phyloP scores from a whole-genome alignment of 1,140 invertebrate genomes.

The Globodera ellingtonae region DNA sequence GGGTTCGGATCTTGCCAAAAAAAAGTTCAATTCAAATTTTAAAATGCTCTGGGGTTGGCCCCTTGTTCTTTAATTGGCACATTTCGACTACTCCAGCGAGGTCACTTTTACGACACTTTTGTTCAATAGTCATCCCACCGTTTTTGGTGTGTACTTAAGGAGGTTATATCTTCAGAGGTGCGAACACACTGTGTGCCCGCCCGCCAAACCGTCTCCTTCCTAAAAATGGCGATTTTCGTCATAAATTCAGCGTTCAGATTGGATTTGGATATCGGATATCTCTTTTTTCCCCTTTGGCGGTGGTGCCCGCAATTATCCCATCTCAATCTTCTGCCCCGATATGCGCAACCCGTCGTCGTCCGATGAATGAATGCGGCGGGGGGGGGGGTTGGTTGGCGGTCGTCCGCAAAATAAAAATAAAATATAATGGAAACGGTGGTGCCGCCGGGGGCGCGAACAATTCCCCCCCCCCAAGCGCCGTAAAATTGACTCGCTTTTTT shows the following conservation, averaged over 20 bases:
- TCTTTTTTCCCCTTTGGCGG: background rate
- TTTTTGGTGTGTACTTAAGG: background rate
- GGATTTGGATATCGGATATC: background rate
- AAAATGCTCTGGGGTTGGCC: no score
- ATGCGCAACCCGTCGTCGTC: background rate
- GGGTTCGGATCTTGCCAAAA: no score
- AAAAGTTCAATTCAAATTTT: no score
- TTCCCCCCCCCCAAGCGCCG: background rate
- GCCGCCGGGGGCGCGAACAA: conserved; percentile 4
- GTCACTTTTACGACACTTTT: no score
- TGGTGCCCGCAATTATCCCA: conserved; percentile 12
- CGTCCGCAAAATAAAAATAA: background rate
- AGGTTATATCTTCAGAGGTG: background rate
- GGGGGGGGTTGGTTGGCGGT: no score
- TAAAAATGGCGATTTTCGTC: background rate
- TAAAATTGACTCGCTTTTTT: background rate
- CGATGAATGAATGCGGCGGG: background rate
- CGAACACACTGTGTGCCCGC: background rate
- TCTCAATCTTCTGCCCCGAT: conserved; percentile 2
- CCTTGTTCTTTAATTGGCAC: background rate
- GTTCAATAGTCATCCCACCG: background rate
- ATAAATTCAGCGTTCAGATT: background rate
- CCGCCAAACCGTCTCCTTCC: background rate
- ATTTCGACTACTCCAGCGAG: no score
- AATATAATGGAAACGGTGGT: background rate